Evolutionary conservation across 2,113 vertebrate species (phyloP).

Genomic region (Coptodon bakossiorum): DNA sequence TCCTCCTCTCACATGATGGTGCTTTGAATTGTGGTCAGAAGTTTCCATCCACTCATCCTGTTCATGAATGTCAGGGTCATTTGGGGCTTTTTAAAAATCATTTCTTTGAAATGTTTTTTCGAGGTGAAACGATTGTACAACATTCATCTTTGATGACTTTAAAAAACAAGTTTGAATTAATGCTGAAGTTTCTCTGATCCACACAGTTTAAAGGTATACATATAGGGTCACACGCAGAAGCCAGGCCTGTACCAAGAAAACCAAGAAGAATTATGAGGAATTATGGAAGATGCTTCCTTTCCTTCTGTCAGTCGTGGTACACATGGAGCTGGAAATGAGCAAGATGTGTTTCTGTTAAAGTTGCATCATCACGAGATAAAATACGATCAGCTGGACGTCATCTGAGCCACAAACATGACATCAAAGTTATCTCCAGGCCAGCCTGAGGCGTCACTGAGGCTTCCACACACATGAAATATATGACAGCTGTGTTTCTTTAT

Average conservation of each 20-base stretch:
- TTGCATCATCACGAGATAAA: neutral
- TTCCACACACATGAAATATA: neutral
- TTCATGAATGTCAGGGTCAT: neutral
- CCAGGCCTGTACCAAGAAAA: neutral
- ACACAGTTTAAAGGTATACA: neutral
- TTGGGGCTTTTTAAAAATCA: neutral
- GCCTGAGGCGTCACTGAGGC: neutral
- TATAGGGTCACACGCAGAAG: neutral
- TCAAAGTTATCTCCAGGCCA: neutral
- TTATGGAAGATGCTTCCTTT: neutral
- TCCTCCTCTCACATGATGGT: neutral
- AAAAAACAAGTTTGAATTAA: neutral
- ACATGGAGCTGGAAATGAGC: neutral
- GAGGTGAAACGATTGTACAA: neutral
- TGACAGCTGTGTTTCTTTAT: neutral
- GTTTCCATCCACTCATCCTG: neutral
- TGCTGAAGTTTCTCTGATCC: neutral
- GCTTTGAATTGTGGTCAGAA: neutral
- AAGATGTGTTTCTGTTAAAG: neutral
- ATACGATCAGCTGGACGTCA: neutral
- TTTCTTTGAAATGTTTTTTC: neutral
- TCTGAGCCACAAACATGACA: neutral
- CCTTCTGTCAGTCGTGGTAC: neutral
- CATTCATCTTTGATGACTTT: neutral
- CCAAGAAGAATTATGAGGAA: neutral